phyloP scores from a whole-genome alignment of 2,888 invertebrate species.

The Caenorhabditis auriculariae region DNA sequence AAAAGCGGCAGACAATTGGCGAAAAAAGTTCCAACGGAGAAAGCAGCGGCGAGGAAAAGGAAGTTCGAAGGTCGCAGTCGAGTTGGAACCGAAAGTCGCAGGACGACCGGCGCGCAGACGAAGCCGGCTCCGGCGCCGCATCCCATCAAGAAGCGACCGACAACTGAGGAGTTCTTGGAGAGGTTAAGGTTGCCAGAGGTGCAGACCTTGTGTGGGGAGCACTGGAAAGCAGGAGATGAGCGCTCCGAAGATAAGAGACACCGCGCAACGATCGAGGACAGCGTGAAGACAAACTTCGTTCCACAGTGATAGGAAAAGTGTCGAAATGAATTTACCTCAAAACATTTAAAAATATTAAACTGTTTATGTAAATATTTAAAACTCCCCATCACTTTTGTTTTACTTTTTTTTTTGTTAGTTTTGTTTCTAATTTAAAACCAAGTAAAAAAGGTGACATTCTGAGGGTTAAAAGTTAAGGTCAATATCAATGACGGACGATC shows the following conservation, averaged over 20 bases:
- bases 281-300: constrained; percentile 14
- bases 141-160: constrained; percentile 43
- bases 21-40: constrained; percentile 30
- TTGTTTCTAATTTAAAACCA: too few species aligned
- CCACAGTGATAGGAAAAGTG: constrained; percentile 17
- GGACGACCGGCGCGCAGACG: constrained; percentile 41
- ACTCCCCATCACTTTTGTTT: too few species aligned
- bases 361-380: too few species aligned
- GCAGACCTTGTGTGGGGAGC: not conserved
- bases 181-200: constrained; percentile 3
- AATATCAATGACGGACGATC: too few species aligned
- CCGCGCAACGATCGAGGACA: constrained; percentile 13
- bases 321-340: constrained; percentile 38
- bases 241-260: not conserved
- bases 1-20: constrained; percentile 14
- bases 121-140: constrained; percentile 47
- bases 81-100: constrained; percentile 27
- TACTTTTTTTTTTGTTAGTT: too few species aligned
- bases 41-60: constrained; percentile 31
- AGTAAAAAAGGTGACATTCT: too few species aligned
- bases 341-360: too few species aligned
- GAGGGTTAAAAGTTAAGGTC: too few species aligned
- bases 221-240: not conserved
- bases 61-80: constrained; percentile 24
- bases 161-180: constrained; percentile 10